Evolutionary conservation across 2,888 invertebrate genomes (phyloP), one percentile per base, ranked within the genome.

Genomic region (Hypercompe scribonia): DNA sequence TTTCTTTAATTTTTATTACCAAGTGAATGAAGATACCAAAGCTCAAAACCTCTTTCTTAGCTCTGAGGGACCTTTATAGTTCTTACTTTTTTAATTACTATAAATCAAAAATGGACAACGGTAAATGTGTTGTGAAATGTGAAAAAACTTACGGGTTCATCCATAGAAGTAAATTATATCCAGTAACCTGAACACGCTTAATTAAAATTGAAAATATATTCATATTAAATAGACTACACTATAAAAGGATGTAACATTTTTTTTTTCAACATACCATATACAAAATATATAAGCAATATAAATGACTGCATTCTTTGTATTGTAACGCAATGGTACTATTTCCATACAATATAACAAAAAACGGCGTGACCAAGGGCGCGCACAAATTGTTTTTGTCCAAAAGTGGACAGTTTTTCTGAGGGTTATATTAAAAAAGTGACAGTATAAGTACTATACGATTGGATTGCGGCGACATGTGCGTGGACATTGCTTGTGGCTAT

Each of bases 381-480:
- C 85, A 88, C 90, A 91, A 90, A 93, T 93, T 91, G 91, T 93
- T 93, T 93, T 90, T 89, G 87, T 77, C 83, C 82, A 77, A 83
- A 81, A 87, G 75, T 88, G 91, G 86, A 78, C 86, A 82, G 87
- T 90, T 93, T 92, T 93, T 92, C 86, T 85, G 85, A 82, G 85
- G 83, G 81, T 86, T 83, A 88, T 94, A 94, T 94, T 94, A 94
- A 94, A 94, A 95, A 94, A 90, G 88, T 84, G 86, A 86, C 88
- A 76, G 77, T 85, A 88, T 93, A 93, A 95, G 93, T 93, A 89
- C 84, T 88, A 91, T 94, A 90, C 90, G 90, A 95, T 95, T 92
- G 91, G 84, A 82, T 79, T 72, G 79, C 81, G 87, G 92, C 87
- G 90, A 90, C 92, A 90, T 90, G 89, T 90, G 92, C 83, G 86